Conservation (phyloP, 2,113 vertebrate species). For the Myotis yumanensis region DNA sequence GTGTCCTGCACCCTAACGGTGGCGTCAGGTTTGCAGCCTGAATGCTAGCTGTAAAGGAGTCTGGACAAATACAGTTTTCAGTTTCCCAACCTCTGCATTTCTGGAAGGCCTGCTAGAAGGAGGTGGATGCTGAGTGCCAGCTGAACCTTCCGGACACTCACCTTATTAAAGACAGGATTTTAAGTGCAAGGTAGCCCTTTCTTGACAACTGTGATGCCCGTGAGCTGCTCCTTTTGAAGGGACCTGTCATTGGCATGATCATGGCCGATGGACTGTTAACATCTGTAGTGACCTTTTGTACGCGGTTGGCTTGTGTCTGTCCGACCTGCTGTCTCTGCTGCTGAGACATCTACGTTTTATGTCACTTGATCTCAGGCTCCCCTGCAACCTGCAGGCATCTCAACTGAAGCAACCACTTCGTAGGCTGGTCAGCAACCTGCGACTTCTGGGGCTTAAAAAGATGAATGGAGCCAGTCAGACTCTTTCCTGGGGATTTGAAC, state of each 20-base stretch:
- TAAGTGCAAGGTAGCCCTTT: not conserved
- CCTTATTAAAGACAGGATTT: not conserved
- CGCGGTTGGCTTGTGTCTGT: not conserved
- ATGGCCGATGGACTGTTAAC: not conserved
- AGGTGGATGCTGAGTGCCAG: not conserved
- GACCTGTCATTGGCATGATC: not conserved
- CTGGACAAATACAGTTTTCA: not conserved
- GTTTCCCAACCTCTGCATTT: not conserved
- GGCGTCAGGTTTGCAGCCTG: not conserved
- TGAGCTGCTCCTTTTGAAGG: not conserved
- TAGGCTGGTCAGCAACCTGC: not conserved
- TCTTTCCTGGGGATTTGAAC: slow-evolving; percentile 19
- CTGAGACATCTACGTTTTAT: not conserved
- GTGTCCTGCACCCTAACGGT: not conserved
- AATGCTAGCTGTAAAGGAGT: not conserved
- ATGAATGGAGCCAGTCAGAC: not conserved
- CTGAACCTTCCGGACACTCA: not conserved
- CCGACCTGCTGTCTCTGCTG: not conserved
- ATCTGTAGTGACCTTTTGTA: slow-evolving; percentile 20
- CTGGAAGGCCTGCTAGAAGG: not conserved
- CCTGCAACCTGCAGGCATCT: not conserved
- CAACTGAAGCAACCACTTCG: not conserved
- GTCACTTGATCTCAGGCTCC: not conserved
- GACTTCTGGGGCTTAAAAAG: slow-evolving; percentile 20
- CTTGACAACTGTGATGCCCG: slow-evolving; percentile 20